Conservation (phyloP, 2,113 vertebrate species). For the Neodon shergylaensis region DNA sequence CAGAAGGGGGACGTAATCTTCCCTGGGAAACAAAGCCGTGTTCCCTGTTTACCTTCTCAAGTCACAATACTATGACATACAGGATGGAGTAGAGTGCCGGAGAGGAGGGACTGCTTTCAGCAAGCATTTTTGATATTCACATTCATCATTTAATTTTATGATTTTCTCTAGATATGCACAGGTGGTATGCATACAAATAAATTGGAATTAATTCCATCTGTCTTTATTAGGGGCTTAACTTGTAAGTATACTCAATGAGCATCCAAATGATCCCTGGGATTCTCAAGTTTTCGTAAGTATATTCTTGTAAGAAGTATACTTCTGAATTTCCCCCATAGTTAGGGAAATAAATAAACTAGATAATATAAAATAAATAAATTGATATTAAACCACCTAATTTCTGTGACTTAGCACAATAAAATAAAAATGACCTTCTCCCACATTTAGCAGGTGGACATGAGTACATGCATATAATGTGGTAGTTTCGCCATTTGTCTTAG, state of each 20-base stretch:
- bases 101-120: constrained; percentile 46
- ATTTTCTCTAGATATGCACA: constrained; percentile 72
- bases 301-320: background rate
- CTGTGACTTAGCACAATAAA: background rate
- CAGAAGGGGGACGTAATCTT: constrained; percentile 76
- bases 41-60: constrained; percentile 80
- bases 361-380: background rate
- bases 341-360: background rate
- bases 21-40: constrained; percentile 77
- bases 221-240: constrained; percentile 16
- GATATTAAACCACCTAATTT: background rate
- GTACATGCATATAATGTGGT: background rate
- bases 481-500: background rate
- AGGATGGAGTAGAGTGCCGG: background rate
- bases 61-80: constrained; percentile 68
- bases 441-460: background rate
- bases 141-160: constrained; percentile 65
- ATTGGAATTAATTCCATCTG: constrained; percentile 28
- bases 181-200: constrained; percentile 1
- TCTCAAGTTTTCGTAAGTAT: background rate
- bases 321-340: background rate
- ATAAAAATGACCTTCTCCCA: background rate
- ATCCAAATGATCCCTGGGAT: constrained; percentile 24
- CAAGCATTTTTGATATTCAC: constrained; percentile 69
- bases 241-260: background rate